Evolutionary conservation across 1,140 invertebrate species (phyloP).

Genomic region (Maniola jurtina): DNA sequence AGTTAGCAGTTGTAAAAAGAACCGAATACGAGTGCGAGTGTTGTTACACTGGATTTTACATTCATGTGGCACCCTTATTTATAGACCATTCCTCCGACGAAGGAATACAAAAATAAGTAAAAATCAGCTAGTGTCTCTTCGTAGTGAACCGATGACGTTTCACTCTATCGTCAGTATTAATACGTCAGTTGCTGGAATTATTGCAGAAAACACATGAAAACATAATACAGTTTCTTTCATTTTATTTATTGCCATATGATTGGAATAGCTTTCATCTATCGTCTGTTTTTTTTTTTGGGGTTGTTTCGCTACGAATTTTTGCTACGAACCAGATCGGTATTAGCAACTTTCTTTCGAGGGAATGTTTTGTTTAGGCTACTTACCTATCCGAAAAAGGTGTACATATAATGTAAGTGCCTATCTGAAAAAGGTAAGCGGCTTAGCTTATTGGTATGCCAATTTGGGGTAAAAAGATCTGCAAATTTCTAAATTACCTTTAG

Average conservation of each 20-base stretch:
- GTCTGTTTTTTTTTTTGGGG: not conserved
- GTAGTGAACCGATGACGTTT: conserved; percentile 50
- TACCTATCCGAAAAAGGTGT: too few species aligned
- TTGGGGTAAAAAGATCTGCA: too few species aligned
- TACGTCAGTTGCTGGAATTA: conserved; percentile 51
- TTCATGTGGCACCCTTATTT: conserved; percentile 69
- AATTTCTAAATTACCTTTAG: too few species aligned
- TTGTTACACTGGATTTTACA: conserved; percentile 73
- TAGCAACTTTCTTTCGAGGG: too few species aligned
- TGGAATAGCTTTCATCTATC: too few species aligned
- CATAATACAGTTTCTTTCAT: conserved; percentile 26
- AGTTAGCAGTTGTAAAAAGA: conserved; percentile 70
- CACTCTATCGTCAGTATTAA: conserved; percentile 39
- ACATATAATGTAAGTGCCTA: too few species aligned
- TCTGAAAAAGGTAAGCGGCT: too few species aligned
- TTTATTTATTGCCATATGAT: conserved; percentile 23
- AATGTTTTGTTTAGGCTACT: too few species aligned
- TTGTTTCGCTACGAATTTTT: not conserved
- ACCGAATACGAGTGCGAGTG: conserved; percentile 76
- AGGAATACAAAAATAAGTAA: conserved; percentile 74
- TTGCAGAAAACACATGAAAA: conserved; percentile 24
- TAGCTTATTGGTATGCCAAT: too few species aligned
- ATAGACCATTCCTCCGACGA: conserved; percentile 64
- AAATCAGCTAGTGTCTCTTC: conserved; percentile 59
- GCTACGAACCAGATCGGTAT: not conserved